Evolutionary conservation across 1,140 invertebrate genomes (phyloP), one percentile per base, ranked within the genome.

Genomic region (Streblospio benedicti): DNA sequence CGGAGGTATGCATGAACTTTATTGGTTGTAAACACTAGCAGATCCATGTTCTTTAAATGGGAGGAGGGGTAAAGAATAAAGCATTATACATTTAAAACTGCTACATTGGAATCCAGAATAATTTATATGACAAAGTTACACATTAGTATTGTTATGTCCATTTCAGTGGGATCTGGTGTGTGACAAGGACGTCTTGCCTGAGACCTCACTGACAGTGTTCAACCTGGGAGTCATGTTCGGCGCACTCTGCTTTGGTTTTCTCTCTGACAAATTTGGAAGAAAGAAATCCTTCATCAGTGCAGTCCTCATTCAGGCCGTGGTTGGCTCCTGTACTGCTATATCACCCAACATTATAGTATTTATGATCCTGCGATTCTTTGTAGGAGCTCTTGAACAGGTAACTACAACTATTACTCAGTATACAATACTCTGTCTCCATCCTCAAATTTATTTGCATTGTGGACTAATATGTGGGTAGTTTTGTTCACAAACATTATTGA

Each of bases 161-260:
- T 28, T 41, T 16, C 33, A 89, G 77, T 91, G 85, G 82, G 70
- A 87, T 68, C 73, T 90, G 66, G 85, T 90, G 14, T 91, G 89
- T 71, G 81, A 84, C 23, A 79, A 76, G 45, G 79, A 81, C n/a
- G 86, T 84, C 75, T 65, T 87, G 50, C 77, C 81, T 61, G 85
- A 87, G 12, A 82, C 82, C 23, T 83, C 85, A 14, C 87, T 90
- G 71, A 82, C 86, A 1, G 67, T 88, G 43, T 89, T 88, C 70
- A 90, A 90, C 86, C 74, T 85, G 61, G 89, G 89, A 63, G 86
- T 88, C 45, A 82, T 90, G 70, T 65, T 88, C 60, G 87, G 88
- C 25, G 87, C 86, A 52, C 83, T 89, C 50, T 75, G 87, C 27
- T 88, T 90, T 71, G 87, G 88, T 20, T 82, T 85, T 65, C 73